Evolutionary conservation across 2,797 vertebrate genomes (phyloP), one percentile per base, ranked within the genome.

Genomic region (Fundulus diaphanus): DNA sequence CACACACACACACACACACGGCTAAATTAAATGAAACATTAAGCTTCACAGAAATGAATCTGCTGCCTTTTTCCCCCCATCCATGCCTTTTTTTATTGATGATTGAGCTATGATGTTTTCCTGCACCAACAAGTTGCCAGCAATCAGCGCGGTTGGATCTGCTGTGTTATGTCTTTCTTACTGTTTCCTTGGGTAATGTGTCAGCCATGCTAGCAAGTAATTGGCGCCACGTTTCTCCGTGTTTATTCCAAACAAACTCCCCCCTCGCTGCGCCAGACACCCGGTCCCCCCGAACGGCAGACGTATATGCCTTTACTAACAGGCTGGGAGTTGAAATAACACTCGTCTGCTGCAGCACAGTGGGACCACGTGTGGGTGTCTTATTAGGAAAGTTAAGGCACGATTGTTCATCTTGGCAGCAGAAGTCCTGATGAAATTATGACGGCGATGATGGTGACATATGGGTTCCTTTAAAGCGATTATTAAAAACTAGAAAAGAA

Each of bases 251-350:
- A 76, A 84, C 65, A 85, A 85, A 78, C 77, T 79, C 59, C 57
- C 49, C 31, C 70, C 80, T 83, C 16, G 70, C 82, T 84, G 86
- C 75, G 86, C 72, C 77, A 85, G 65, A 72, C 84, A 69, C 73
- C 70, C 78, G 77, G 77, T 78, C 74, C 77, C 80, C n/a, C 52
- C 42, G 69, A 48, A 15, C 70, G 83, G 79, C 80, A 86, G 73
- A 78, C 74, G 65, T 68, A 42, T 29, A 35, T 63, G 70, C 42
- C 63, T 56, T 87, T 76, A 76, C 82, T 85, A 84, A 76, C 59
- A 15, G 68, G 67, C 73, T 79, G 70, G 29, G 73, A 74, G 78
- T 66, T 77, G 66, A 71, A 80, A 77, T 79, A n/a, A 68, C 81
- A 80, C 7, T 44, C 73, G 24, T 52, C 59, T 70, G 33, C 5